Evolutionary conservation across 2,888 invertebrate species (phyloP).

Genomic region (Ichneumoninae sp.): DNA sequence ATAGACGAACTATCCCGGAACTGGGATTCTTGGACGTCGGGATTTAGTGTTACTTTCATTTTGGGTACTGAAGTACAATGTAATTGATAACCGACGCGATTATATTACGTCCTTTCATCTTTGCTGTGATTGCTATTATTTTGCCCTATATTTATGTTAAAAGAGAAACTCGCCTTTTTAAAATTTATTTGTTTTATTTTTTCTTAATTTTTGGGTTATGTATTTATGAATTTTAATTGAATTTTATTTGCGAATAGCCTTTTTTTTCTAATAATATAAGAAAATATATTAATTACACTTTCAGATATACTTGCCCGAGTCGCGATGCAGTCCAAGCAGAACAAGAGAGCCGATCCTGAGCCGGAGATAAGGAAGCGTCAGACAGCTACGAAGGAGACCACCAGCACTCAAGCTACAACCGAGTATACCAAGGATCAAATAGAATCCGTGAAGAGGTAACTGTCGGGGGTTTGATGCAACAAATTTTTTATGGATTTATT

Average conservation of each 20-base stretch:
- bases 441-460: slow-evolving; percentile 85
- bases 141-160: neutral
- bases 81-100: neutral
- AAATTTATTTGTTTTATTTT: neutral
- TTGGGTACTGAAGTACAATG: neutral
- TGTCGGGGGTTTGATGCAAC: neutral
- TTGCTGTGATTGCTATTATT: neutral
- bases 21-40: slow-evolving; percentile 1
- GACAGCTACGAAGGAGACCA: slow-evolving; percentile 72
- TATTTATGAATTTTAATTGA: neutral
- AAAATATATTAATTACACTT: slow-evolving; percentile 30
- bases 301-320: slow-evolving; percentile 78
- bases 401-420: slow-evolving; percentile 66
- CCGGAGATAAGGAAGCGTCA: slow-evolving; percentile 80
- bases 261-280: neutral
- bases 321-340: slow-evolving; percentile 76
- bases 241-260: neutral
- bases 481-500: neutral
- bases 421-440: slow-evolving; percentile 86
- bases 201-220: neutral
- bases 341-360: slow-evolving; percentile 79
- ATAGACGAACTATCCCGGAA: slow-evolving; percentile 7
- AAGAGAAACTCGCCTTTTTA: neutral
- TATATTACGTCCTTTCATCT: neutral
- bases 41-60: neutral